Conservation (phyloP, 92 coral and sea anemone species). For the Porites rus region DNA sequence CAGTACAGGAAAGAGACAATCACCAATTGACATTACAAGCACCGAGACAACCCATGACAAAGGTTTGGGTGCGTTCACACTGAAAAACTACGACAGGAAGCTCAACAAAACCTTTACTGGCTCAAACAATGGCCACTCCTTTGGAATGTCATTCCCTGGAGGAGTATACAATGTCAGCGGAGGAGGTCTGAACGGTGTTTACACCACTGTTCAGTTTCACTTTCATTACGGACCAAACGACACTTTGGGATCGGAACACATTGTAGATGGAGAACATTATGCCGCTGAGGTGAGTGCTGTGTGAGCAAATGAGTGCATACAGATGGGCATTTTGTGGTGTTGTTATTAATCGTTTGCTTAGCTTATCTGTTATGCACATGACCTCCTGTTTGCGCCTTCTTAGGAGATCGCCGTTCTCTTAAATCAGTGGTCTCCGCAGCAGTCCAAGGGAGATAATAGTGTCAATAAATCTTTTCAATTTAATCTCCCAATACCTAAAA, state of each 20-base stretch:
- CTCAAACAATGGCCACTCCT: conserved; percentile 45
- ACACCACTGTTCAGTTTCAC: conserved; percentile 47
- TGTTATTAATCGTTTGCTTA: too few relatives aligned
- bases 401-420: too few relatives aligned
- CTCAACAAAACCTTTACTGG: not conserved
- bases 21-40: not conserved
- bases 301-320: not conserved
- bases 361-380: too few relatives aligned
- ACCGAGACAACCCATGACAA: not conserved
- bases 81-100: not conserved
- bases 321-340: not conserved
- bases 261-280: conserved; percentile 51
- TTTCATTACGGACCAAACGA: conserved; percentile 69
- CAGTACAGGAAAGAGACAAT: not conserved
- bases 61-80: not conserved
- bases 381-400: too few relatives aligned
- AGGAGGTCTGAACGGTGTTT: conserved; percentile 60
- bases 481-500: too few relatives aligned
- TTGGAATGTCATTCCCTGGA: not conserved
- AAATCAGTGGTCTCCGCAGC: too few relatives aligned
- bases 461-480: too few relatives aligned
- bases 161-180: conserved; percentile 42
- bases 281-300: conserved; percentile 73
- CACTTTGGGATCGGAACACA: conserved; percentile 72
- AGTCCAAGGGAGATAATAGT: too few relatives aligned